These are phyloP conservation scores for Pocillopora damicornis DNA, from an alignment of 64 coral and sea anemone species.

Conservation along the genomic window DNA sequence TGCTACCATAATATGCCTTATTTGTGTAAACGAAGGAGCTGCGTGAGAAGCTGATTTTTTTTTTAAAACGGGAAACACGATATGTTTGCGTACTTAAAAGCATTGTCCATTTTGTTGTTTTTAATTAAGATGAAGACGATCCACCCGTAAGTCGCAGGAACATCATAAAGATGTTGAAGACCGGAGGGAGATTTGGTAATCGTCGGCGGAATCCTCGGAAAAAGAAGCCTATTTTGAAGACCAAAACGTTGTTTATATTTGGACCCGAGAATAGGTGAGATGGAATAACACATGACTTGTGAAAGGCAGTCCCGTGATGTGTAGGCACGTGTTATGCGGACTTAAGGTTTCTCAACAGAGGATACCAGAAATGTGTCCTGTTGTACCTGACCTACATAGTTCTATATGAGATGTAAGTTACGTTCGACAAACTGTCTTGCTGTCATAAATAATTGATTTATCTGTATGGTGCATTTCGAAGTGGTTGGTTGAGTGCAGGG, in stretches of 20 bases:
- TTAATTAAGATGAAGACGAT: conserved; percentile 59
- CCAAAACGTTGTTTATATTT: conserved; percentile 84
- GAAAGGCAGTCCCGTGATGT: neutral
- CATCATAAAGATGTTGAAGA: conserved; percentile 67
- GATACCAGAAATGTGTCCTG: no score
- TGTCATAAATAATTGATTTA: no score
- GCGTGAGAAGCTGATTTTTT: no score
- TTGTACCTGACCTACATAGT: no score
- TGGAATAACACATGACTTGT: neutral
- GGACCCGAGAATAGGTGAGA: conserved; percentile 84
- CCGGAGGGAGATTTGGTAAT: conserved; percentile 43
- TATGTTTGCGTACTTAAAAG: no score
- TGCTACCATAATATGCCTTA: no score
- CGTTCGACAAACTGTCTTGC: no score
- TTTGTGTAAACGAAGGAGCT: no score
- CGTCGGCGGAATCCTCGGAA: conserved; percentile 48
- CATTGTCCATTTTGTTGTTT: neutral
- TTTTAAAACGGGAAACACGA: no score
- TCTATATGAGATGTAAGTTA: no score
- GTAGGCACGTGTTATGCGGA: neutral
- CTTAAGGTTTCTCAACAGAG: neutral
- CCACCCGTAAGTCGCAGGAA: conserved; percentile 56
- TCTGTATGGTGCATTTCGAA: no score
- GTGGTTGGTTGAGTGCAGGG: no score
- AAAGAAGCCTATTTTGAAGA: conserved; percentile 65